These are phyloP conservation scores for Polyodon spathula DNA, from an alignment of 2,113 vertebrate species.

Conservation along the genomic window DNA sequence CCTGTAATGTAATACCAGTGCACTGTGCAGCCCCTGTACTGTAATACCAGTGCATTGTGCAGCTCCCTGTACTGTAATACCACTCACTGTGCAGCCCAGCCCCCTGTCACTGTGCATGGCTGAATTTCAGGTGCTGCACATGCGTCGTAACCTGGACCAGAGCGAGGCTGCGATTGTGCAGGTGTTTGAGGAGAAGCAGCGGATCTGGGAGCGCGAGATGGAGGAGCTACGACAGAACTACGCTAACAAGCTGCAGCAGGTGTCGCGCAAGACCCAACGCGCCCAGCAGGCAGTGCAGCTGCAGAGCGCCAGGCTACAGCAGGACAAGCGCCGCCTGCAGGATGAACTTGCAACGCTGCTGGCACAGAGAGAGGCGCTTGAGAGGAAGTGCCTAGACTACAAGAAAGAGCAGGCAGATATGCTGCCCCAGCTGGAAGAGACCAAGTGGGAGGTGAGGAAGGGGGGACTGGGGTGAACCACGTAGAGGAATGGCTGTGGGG, in stretches of 20 bases:
- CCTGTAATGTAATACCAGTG: conserved; percentile 49
- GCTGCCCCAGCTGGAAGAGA: conserved; percentile 91
- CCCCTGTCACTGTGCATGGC: background rate
- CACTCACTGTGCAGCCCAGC: too few relatives aligned
- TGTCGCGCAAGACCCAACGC: conserved; percentile 82
- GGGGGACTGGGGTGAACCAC: conserved; percentile 7
- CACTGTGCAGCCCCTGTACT: conserved; percentile 89
- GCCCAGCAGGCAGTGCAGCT: conserved; percentile 89
- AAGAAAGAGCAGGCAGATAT: conserved; percentile 96
- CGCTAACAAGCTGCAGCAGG: conserved; percentile 87
- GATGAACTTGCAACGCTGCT: conserved; percentile 82
- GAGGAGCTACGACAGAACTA: conserved; percentile 92
- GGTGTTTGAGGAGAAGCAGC: conserved; percentile 95
- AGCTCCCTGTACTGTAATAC: too few relatives aligned
- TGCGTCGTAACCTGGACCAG: conserved; percentile 90
- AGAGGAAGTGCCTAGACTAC: conserved; percentile 90
- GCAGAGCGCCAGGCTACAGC: conserved; percentile 85
- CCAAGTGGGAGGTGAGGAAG: conserved; percentile 91
- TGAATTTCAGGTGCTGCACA: conserved; percentile 68
- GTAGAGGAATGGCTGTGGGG: conserved; percentile 34
- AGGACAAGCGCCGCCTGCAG: conserved; percentile 89
- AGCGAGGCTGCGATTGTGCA: conserved; percentile 93
- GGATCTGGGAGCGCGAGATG: conserved; percentile 93
- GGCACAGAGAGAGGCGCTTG: conserved; percentile 84
- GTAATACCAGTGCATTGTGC: too few relatives aligned